Conservation (phyloP, 2,888 invertebrate genomes). For the Melanostoma mellinum region DNA sequence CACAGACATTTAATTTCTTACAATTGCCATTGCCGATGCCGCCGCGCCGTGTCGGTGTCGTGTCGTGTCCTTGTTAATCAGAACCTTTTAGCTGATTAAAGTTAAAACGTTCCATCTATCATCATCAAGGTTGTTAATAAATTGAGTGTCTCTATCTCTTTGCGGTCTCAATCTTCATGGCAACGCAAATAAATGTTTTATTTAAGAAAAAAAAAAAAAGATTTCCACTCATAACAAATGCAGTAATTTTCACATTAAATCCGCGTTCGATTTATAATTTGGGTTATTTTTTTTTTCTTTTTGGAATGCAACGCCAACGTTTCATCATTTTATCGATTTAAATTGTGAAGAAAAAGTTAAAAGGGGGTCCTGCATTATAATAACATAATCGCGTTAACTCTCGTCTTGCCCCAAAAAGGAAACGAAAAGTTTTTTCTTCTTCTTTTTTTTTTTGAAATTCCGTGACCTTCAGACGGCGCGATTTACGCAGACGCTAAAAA, state of each 20-base stretch:
- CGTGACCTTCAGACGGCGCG: conserved; percentile 36
- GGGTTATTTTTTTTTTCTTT: too few relatives aligned
- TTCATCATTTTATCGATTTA: conserved; percentile 7
- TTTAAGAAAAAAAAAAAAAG: conserved; percentile 5
- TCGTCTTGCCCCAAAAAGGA: too few relatives aligned
- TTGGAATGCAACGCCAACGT: too few relatives aligned
- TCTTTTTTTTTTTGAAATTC: not conserved
- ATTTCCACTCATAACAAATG: conserved; percentile 16
- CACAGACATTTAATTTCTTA: too few relatives aligned
- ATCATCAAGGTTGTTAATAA: conserved; percentile 29
- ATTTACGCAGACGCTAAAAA: conserved; percentile 19
- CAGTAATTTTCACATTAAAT: conserved; percentile 37
- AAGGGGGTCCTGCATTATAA: too few relatives aligned
- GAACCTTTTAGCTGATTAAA: conserved; percentile 44
- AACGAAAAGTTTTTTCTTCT: too few relatives aligned
- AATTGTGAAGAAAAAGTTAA: not conserved
- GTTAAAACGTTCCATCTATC: conserved; percentile 39
- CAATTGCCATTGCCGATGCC: too few relatives aligned
- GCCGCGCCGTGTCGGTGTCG: too few relatives aligned
- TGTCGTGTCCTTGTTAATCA: conserved; percentile 7
- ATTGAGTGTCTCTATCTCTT: not conserved
- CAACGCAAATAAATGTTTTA: not conserved
- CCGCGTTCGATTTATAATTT: conserved; percentile 37
- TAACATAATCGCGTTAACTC: too few relatives aligned
- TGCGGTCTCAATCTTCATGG: not conserved